phyloP scores from a whole-genome alignment of 2,113 vertebrate genomes.

The Eleginops maclovinus region DNA sequence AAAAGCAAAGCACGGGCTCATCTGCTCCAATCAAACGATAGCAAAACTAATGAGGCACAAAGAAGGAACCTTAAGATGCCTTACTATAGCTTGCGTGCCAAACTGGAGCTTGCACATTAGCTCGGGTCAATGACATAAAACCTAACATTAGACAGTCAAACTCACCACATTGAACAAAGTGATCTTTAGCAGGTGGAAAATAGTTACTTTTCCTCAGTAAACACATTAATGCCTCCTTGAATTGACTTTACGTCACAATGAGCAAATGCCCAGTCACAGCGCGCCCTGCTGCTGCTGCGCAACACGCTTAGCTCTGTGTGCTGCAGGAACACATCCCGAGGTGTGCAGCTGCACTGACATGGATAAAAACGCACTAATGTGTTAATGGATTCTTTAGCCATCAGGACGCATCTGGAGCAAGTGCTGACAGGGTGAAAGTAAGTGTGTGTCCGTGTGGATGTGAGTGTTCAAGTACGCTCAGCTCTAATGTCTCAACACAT shows the following conservation, averaged over 20 bases:
- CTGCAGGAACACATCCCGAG: slow-evolving; percentile 6
- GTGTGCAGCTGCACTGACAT: slow-evolving; percentile 56
- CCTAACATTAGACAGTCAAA: slow-evolving; percentile 61
- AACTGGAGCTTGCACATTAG: slow-evolving; percentile 57
- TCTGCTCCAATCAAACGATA: slow-evolving; percentile 73
- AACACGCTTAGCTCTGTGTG: slow-evolving; percentile 32
- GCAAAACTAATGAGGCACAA: slow-evolving; percentile 73
- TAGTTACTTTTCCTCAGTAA: slow-evolving; percentile 51
- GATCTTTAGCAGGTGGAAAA: slow-evolving; percentile 53
- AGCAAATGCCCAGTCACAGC: slow-evolving; percentile 42
- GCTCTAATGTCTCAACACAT: slow-evolving; percentile 30
- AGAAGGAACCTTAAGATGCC: slow-evolving; percentile 61
- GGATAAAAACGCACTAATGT: slow-evolving; percentile 60
- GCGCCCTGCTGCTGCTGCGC: slow-evolving; percentile 30
- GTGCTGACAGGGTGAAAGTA: slow-evolving; percentile 64
- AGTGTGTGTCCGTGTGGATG: neutral
- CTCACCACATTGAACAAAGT: slow-evolving; percentile 61
- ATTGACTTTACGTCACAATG: slow-evolving; percentile 50
- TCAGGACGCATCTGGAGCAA: slow-evolving; percentile 64
- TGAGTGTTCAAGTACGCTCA: slow-evolving; percentile 18
- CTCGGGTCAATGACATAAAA: slow-evolving; percentile 62
- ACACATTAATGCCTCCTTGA: slow-evolving; percentile 53
- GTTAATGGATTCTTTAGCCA: slow-evolving; percentile 69
- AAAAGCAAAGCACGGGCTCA: slow-evolving; percentile 69
- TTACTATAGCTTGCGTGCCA: slow-evolving; percentile 34